Conservation (phyloP, 2,888 invertebrate genomes). For the Drosophila mettleri region DNA sequence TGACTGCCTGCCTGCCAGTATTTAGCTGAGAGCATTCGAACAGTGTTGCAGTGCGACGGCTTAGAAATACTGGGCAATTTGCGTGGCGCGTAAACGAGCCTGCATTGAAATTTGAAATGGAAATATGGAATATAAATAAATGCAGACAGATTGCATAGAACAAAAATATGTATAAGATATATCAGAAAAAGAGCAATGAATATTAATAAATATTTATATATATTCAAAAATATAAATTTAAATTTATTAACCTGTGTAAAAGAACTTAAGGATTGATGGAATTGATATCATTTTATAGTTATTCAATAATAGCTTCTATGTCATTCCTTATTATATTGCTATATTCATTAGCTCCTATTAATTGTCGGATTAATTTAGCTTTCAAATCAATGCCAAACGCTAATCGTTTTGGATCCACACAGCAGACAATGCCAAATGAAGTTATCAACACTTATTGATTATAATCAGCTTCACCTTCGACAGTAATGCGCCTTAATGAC, state of each 20-base stretch:
- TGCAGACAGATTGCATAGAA: not conserved
- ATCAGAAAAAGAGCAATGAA: too few relatives aligned
- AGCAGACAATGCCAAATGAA: constrained; percentile 45
- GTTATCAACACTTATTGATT: constrained; percentile 46
- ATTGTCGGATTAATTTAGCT: not conserved
- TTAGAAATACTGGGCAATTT: constrained; percentile 15
- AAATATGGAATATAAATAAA: not conserved
- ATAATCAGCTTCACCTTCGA: constrained; percentile 46
- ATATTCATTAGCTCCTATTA: not conserved
- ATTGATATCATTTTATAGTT: too few relatives aligned
- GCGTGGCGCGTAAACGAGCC: constrained; percentile 37
- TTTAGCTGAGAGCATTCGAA: constrained; percentile 9
- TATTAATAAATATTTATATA: not conserved
- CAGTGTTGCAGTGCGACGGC: constrained; percentile 66
- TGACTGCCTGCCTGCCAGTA: constrained; percentile 41
- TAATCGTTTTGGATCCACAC: constrained; percentile 37
- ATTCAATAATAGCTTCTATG: not conserved
- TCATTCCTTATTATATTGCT: not conserved
- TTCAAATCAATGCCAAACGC: constrained; percentile 22
- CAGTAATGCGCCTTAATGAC: constrained; percentile 59
- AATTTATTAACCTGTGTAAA: too few relatives aligned
- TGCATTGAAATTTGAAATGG: constrained; percentile 10
- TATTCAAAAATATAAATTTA: too few relatives aligned
- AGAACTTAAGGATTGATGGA: too few relatives aligned
- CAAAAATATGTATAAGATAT: too few relatives aligned